phyloP scores from a whole-genome alignment of 2,113 vertebrate species.

The Grallaria varia region DNA sequence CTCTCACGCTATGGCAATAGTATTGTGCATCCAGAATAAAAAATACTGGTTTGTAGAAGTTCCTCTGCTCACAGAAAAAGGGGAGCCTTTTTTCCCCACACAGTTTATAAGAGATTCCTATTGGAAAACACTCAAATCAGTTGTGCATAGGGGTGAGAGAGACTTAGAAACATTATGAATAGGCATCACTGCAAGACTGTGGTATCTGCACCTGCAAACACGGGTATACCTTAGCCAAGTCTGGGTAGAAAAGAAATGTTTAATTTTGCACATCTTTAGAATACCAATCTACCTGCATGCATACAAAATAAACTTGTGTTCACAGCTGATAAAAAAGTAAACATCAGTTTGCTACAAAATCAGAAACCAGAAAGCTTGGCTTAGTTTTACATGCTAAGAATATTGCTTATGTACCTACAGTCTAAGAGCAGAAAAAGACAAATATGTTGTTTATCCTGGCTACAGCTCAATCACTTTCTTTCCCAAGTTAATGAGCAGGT shows the following conservation, averaged over 20 bases:
- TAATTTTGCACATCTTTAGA: background rate
- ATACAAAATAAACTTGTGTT: background rate
- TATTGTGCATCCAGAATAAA: background rate
- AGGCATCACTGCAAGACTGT: background rate
- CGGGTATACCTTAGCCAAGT: background rate
- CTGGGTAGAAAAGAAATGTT: background rate
- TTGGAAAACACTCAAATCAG: rapidly evolving
- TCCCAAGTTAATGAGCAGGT: background rate
- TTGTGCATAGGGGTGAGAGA: background rate
- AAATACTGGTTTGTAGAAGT: background rate
- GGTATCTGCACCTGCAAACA: background rate
- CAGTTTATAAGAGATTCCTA: background rate
- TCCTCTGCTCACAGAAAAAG: background rate
- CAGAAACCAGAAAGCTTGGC: background rate
- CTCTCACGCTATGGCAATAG: background rate
- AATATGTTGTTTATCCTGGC: background rate
- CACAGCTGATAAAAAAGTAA: background rate
- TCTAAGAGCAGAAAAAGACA: background rate
- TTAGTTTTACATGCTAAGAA: background rate
- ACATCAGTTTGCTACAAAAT: background rate
- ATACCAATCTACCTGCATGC: background rate
- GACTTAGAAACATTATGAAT: background rate
- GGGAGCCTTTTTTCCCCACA: background rate
- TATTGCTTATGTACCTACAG: background rate
- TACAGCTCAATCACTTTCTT: background rate